These are phyloP conservation scores for Eonycteris spelaea DNA, from an alignment of 2,113 vertebrate species.

Conservation along the genomic window DNA sequence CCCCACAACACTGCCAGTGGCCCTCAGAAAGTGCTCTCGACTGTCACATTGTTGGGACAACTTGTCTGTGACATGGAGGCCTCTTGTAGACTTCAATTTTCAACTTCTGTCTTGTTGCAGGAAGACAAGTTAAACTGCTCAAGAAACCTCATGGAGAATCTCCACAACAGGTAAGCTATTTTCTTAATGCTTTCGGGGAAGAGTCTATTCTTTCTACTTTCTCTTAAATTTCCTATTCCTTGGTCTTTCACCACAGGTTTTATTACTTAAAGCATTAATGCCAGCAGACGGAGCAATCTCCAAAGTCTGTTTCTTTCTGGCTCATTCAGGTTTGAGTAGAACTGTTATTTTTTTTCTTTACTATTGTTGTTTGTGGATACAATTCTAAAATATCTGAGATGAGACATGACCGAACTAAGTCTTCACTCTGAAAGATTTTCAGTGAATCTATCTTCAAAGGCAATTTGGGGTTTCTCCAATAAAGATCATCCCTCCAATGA, in stretches of 20 bases:
- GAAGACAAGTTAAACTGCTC: constrained; percentile 60
- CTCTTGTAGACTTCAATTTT: not conserved
- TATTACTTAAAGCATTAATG: not conserved
- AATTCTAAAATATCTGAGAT: not conserved
- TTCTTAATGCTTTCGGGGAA: not conserved
- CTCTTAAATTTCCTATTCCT: not conserved
- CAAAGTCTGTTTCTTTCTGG: not conserved
- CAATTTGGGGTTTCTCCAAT: not conserved
- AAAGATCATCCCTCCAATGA: not conserved
- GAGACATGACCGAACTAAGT: not conserved
- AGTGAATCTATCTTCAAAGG: not conserved
- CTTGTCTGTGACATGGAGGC: not conserved
- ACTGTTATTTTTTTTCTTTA: not conserved
- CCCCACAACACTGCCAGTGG: rapidly evolving
- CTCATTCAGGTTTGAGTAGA: not conserved
- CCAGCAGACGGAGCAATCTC: not conserved
- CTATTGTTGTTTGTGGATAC: not conserved
- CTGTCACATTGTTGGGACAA: too few relatives aligned
- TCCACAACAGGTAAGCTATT: constrained; percentile 68
- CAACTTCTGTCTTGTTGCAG: constrained; percentile 69
- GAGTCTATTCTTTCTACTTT: not conserved
- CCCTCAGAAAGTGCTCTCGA: not conserved
- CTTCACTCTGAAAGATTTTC: not conserved
- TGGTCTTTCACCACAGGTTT: not conserved
- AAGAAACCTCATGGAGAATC: constrained; percentile 65